Evolutionary conservation across 64 coral and sea anemone genomes (phyloP).

Genomic region (Catalaphyllia jardinei): DNA sequence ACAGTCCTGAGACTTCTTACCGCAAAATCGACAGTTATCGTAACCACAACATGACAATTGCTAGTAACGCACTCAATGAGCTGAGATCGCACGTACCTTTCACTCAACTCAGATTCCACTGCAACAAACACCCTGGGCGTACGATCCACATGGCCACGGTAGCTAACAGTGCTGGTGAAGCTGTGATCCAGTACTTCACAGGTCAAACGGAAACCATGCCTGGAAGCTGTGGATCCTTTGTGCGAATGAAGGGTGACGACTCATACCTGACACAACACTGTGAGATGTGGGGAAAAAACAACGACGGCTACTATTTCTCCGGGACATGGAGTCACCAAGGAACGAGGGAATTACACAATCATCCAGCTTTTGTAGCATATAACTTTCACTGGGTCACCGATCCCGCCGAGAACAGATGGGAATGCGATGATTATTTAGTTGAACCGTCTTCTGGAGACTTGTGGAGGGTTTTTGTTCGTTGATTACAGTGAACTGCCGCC

Average conservation of each 20-base stretch:
- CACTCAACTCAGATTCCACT: conserved; percentile 41
- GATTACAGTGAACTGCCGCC: no score
- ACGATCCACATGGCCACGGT: conserved; percentile 36
- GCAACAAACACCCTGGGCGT: background rate
- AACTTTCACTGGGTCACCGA: no score
- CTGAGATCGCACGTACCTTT: conserved; percentile 9
- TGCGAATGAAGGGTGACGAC: background rate
- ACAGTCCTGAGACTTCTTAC: background rate
- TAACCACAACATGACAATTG: background rate
- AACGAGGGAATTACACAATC: no score
- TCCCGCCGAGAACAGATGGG: no score
- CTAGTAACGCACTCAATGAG: background rate
- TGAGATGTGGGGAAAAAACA: background rate
- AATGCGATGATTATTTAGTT: no score
- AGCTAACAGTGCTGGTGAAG: conserved; percentile 6
- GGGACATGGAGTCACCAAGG: no score
- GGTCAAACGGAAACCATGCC: background rate
- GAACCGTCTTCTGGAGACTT: no score
- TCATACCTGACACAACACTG: background rate
- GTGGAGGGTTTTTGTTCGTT: no score
- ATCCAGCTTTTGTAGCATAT: no score
- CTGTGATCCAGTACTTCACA: background rate
- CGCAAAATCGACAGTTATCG: conserved; percentile 18
- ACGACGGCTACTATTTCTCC: no score
- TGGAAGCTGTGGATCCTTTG: background rate